Base-by-base conservation (phyloP, 2,888 invertebrate genomes). In the Smittia sp. region DNA sequence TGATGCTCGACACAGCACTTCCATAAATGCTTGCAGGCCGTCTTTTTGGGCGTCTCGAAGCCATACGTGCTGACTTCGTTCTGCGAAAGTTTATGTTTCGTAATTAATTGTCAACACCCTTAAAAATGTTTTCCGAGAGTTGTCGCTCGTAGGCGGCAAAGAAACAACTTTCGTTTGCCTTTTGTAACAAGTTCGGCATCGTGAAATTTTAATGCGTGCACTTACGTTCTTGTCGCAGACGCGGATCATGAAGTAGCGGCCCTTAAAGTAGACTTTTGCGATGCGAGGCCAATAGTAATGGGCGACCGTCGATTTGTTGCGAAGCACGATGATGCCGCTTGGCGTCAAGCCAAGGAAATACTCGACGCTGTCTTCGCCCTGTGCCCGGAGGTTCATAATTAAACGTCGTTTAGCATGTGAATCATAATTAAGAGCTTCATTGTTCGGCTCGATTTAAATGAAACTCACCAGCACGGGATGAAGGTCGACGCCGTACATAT, bases 221-320 rank as follows among this genome's bases (percentile, higher is more conserved):
- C 90, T 90, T 86, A 96, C 96, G 85, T 94, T 96, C 87, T 96
- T 97, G 85, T 97, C 97, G 79, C 93, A 92, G 77, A 97, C 96
- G 80, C 94, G 88, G 75, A 97, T 87, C 93, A 97, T 96, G 85
- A 98, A 97, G 85, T 95, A 96, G 80, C 94, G 91, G 79, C 94
- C 95, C 86, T 96, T 96, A 85, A 94, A 94, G 84, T 94, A 95
- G 80, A 97, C 92, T 86, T 97, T 97, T 78, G 94, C 92, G 81
- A 98, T 96, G 79, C 97, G 88, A 76, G 97, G 96, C 97, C 98
- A 98, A 85, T 95, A 97, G 85, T 98, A 97, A 85, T 95, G 96
- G 78, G 96, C 96, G 76, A 97, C 96, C 83, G 96, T 96, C 81
- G 91, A 92, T 85, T 96, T 96, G 83, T 96, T 96, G 78, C 96